Evolutionary conservation across 2,797 vertebrate species (phyloP), one percentile per base, ranked within the genome.

Genomic region (Neomorphus geoffroyi): DNA sequence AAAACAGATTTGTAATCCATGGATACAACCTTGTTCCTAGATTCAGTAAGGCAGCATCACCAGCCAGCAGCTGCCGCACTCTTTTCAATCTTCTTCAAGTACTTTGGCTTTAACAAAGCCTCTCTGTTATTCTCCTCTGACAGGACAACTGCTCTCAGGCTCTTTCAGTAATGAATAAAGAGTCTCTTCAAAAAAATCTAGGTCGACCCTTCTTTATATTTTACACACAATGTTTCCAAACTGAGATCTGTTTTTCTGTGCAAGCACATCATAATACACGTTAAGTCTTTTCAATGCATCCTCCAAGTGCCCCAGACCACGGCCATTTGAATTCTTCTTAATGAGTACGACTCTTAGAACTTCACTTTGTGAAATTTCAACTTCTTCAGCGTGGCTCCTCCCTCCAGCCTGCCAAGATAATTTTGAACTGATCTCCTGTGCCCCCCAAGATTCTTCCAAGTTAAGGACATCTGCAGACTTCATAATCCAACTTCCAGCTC

Each of bases 141-240:
- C 85, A 94, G 30, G 58, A 88, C 56, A 87, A 74, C 1, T 2
- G 48, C 87, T 78, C 64, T 86, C 65, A 58, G 69, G 53, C 64
- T 92, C 85, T 89, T 85, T 48, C 85, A 69, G 48, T 37, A 80
- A 35, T 15, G 56, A 96, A 91, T 37, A 71, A 7, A 57, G 8
- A 73, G 45, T n/a, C 75, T 80, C 69, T 86, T 93, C 8, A 78
- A 73, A 92, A 88, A 78, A 70, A 91, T 57, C 79, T 90, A 83
- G 66, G 67, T 91, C 4, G 0, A 65, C 26, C 30, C 43, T 79
- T 53, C 45, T 64, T 89, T 86, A 21, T 57, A 73, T 82, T 90
- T 90, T 48, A 85, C 45, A 67, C 11, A 81, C 4, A 88, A 48
- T 0, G 0, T 83, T 90, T 93, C 72, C 61, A 93, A 92, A 93